Conservation (phyloP, 2,113 vertebrate genomes). For the Eolophus roseicapilla region DNA sequence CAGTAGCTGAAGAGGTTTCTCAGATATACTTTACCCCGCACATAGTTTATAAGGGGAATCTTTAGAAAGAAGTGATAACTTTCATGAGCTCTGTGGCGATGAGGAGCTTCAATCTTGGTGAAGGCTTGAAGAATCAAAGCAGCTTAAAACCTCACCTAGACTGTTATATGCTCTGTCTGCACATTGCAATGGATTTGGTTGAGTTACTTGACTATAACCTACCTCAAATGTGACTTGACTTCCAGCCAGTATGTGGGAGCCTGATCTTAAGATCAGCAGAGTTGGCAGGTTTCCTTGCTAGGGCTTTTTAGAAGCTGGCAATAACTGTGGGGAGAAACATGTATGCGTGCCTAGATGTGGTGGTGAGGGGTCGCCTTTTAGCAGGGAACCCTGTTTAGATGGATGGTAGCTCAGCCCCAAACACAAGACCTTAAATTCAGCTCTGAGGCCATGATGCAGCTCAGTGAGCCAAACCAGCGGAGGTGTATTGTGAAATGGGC, state of each 20-base stretch:
- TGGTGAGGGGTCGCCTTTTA: background rate
- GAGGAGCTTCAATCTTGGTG: background rate
- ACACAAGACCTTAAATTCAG: background rate
- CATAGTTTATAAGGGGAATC: background rate
- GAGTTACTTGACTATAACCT: background rate
- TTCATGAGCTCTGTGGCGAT: accelerated
- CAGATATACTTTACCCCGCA: background rate
- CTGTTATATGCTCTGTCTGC: background rate
- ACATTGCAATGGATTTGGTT: background rate
- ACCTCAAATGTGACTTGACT: background rate
- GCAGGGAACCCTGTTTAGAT: background rate
- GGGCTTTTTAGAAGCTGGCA: background rate
- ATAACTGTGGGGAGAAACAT: background rate
- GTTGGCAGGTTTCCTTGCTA: accelerated
- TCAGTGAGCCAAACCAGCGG: background rate
- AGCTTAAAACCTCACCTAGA: background rate
- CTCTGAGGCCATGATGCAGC: background rate
- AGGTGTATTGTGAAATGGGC: background rate
- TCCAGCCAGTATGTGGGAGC: accelerated
- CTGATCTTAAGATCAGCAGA: background rate
- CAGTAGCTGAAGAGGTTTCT: background rate
- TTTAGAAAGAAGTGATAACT: background rate
- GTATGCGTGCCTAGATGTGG: accelerated
- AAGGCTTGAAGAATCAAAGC: background rate
- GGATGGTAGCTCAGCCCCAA: background rate